These are phyloP conservation scores for Chaetops frenatus DNA, from an alignment of 2,113 vertebrate genomes.

Conservation along the genomic window DNA sequence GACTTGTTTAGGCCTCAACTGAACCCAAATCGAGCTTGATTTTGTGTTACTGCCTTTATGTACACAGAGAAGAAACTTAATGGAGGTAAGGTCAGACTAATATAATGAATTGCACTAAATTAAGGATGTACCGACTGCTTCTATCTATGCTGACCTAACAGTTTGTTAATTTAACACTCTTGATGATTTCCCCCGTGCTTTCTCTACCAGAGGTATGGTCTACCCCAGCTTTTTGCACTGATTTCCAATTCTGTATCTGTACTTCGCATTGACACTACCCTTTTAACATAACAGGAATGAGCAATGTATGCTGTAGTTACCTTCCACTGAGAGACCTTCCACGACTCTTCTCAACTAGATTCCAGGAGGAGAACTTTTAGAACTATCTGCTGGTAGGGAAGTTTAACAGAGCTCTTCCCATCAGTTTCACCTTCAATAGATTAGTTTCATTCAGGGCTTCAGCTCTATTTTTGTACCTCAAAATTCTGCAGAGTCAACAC, in stretches of 20 bases:
- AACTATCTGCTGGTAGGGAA: background rate
- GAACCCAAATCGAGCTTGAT: background rate
- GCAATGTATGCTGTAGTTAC: background rate
- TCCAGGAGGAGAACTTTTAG: background rate
- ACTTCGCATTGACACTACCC: background rate
- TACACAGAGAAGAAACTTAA: background rate
- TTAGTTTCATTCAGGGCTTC: background rate
- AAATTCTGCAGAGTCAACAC: background rate
- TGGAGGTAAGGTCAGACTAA: background rate
- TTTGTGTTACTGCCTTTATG: background rate
- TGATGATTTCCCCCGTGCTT: background rate
- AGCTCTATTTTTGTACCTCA: background rate
- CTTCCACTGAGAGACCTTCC: background rate
- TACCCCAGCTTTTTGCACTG: background rate
- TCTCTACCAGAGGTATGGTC: background rate
- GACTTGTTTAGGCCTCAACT: background rate
- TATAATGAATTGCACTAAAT: background rate
- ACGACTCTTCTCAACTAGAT: background rate
- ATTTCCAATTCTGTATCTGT: background rate
- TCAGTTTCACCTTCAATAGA: background rate
- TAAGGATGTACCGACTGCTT: background rate
- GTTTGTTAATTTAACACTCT: background rate
- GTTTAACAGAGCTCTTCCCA: background rate
- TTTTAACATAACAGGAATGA: background rate
- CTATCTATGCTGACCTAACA: background rate